Evolutionary conservation across 2,113 vertebrate species (phyloP), one percentile per base, ranked within the genome.

Genomic region (Todiramphus chloris): DNA sequence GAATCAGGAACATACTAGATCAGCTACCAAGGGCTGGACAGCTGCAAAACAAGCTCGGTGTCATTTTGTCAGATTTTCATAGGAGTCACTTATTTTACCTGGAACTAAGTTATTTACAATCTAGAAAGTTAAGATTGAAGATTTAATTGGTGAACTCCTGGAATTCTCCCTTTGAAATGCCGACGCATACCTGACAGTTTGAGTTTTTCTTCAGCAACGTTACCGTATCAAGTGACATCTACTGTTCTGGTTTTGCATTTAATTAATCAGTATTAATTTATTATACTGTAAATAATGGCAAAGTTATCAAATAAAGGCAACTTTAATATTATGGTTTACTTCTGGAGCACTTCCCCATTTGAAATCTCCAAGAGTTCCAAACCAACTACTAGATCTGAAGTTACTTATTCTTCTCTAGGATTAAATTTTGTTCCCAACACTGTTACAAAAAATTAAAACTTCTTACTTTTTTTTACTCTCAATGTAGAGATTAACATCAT

Each of bases 101-200:
- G 30, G 30, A 82, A 56, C 35, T 4, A n/a, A 33, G 2, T 43
- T 72, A 33, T 16, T 74, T 39, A 21, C 70, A 75, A 62, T 35
- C 46, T 13, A 72, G 73, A 24, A 53, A 48, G 33, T 59, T 41
- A 27, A 74, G 28, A 53, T 1, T 23, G 13, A 44, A 4, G 10
- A 48, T 46, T 53, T 19, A 63, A 62, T 5, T 58, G 16, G 25
- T 16, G 41, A 51, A 44, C 13, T 37, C 27, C 16, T 31, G 46
- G 17, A 63, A 75, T 66, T 66, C 15, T 83, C 37, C 37, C n/a
- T 72, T 5, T 56, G 30, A 66, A 89, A 62, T 25, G 69, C 6
- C 3, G 1, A 39, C 12, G 6, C 0, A 19, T 11, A 81, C 17
- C 50, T 12, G 5, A n/a, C 28, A 55, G 72, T 63, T 1, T 1